These are phyloP conservation scores for Spodoptera litura DNA, from an alignment of 1,140 invertebrate genomes.

Conservation along the genomic window DNA sequence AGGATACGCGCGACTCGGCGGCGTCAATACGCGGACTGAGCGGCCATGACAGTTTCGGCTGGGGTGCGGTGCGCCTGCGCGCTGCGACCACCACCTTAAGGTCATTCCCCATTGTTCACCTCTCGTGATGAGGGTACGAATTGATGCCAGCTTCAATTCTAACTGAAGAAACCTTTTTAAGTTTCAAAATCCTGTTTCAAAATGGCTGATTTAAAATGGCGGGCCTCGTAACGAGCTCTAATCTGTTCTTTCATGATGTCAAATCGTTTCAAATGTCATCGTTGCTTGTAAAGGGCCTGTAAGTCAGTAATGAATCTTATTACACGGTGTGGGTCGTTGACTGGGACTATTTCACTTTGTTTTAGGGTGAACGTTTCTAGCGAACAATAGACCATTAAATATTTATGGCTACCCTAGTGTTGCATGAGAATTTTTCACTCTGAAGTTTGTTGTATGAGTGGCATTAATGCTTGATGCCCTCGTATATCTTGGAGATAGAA, in stretches of 20 bases:
- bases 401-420: not conserved
- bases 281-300: constrained; percentile 28
- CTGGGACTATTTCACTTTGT: constrained; percentile 3
- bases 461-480: constrained; percentile 18
- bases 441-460: constrained; percentile 4
- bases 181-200: constrained; percentile 64
- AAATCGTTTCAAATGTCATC: constrained; percentile 15
- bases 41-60: constrained; percentile 78
- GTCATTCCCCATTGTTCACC: constrained; percentile 79
- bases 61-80: constrained; percentile 75
- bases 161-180: constrained; percentile 74
- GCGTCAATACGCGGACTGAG: constrained; percentile 81
- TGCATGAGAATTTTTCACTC: constrained; percentile 19
- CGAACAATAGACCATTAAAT: not conserved
- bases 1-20: constrained; percentile 61
- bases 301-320: constrained; percentile 30
- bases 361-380: constrained; percentile 13
- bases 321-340: constrained; percentile 15
- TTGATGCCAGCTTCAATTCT: constrained; percentile 71
- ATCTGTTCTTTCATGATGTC: constrained; percentile 41
- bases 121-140: constrained; percentile 70
- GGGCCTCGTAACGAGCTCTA: constrained; percentile 43
- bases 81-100: constrained; percentile 64
- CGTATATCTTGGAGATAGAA: constrained; percentile 11
- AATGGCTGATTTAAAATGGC: constrained; percentile 62